Evolutionary conservation across 2,113 vertebrate genomes (phyloP).

Genomic region (Arothron firmamentum): DNA sequence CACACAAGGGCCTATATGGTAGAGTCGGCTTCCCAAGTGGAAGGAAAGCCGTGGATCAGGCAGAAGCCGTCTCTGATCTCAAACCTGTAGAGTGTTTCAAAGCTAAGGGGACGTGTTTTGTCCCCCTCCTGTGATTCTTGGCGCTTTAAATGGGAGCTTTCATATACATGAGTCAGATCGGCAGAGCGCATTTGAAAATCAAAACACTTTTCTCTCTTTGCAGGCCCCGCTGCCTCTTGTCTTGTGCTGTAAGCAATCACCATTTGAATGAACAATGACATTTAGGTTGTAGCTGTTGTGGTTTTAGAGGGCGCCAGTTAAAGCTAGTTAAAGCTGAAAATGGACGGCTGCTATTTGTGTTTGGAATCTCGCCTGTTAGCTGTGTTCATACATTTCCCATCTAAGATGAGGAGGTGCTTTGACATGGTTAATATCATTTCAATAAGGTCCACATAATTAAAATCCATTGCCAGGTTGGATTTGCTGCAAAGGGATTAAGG

Average conservation of each 20-base stretch:
- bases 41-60: conserved; percentile 47
- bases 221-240: conserved; percentile 45
- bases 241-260: conserved; percentile 48
- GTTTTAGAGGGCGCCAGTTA: conserved; percentile 26
- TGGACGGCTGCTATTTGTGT: background rate
- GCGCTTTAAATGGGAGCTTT: conserved; percentile 61
- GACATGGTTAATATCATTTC: background rate
- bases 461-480: background rate
- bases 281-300: conserved; percentile 40
- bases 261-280: conserved; percentile 55
- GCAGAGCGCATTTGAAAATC: conserved; percentile 63
- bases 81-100: conserved; percentile 57
- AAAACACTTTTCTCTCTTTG: conserved; percentile 53
- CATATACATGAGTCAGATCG: conserved; percentile 70
- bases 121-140: conserved; percentile 49
- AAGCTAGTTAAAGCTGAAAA: conserved; percentile 27
- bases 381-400: too few relatives aligned
- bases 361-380: background rate
- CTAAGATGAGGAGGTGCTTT: too few relatives aligned
- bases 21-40: conserved; percentile 52
- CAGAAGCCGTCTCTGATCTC: conserved; percentile 61
- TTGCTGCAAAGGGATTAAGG: conserved; percentile 15
- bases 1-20: conserved; percentile 47
- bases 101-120: conserved; percentile 48
- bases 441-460: background rate